phyloP scores from a whole-genome alignment of 2,797 vertebrate genomes.

The Eulemur rubriventer region DNA sequence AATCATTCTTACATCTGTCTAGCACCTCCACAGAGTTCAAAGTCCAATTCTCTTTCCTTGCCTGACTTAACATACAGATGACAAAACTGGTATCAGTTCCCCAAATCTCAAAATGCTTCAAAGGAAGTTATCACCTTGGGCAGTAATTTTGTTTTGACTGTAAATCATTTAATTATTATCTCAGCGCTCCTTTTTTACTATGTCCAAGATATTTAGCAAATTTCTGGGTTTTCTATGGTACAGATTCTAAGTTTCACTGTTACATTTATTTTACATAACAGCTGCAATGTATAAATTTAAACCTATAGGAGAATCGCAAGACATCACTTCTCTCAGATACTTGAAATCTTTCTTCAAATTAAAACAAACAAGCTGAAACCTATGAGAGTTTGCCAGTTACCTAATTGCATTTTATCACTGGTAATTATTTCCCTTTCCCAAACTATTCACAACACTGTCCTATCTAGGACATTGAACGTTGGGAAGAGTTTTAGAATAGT shows the following conservation, averaged over 20 bases:
- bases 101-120: constrained; percentile 33
- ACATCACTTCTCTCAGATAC: neutral
- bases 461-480: neutral
- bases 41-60: neutral
- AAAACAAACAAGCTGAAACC: neutral
- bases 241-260: neutral
- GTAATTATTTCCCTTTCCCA: neutral
- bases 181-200: neutral
- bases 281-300: neutral
- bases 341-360: neutral
- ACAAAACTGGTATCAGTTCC: constrained; percentile 56
- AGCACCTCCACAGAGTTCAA: neutral
- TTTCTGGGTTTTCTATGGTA: neutral
- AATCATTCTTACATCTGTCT: neutral
- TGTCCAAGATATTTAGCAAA: neutral
- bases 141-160: neutral
- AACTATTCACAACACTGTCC: neutral
- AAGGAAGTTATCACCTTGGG: neutral
- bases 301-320: neutral
- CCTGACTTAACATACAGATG: neutral
- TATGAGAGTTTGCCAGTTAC: neutral
- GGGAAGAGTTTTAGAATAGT: neutral
- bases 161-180: neutral
- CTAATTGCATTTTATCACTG: neutral
- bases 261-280: neutral